Conservation (phyloP, 2,113 vertebrate species). For the Cryptoleucopteryx plumbea region DNA sequence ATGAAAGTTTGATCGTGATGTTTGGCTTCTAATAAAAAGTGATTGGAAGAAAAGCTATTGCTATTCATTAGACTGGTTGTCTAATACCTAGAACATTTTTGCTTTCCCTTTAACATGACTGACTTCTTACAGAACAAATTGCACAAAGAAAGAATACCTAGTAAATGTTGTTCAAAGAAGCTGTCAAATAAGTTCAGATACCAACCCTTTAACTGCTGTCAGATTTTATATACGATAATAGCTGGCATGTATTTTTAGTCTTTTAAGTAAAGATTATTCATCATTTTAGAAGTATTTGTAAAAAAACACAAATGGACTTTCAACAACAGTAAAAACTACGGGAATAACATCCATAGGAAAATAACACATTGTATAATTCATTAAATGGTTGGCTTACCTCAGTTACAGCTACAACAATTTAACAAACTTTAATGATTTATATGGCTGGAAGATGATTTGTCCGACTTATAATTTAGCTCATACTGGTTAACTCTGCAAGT, state of each 20-base stretch:
- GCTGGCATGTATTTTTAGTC: neutral
- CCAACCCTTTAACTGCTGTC: neutral
- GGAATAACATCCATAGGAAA: neutral
- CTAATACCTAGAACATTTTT: neutral
- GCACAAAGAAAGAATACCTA: neutral
- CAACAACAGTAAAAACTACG: neutral
- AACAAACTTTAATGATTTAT: neutral
- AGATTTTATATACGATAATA: neutral
- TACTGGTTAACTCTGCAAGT: neutral
- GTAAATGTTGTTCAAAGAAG: neutral
- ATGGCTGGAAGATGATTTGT: neutral
- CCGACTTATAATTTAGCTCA: neutral
- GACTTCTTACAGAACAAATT: neutral
- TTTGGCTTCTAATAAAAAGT: neutral
- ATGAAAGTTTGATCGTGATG: neutral
- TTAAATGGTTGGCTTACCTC: neutral
- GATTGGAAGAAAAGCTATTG: neutral
- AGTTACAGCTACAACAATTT: neutral
- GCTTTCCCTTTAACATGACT: neutral
- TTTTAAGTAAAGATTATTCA: slow-evolving; percentile 14
- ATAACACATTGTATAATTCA: neutral
- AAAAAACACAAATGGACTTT: neutral
- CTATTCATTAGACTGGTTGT: neutral
- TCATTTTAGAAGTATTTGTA: neutral
- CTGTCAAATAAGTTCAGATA: neutral